Evolutionary conservation across 2,888 invertebrate genomes (phyloP).

Genomic region (Ametastegia equiseti): DNA sequence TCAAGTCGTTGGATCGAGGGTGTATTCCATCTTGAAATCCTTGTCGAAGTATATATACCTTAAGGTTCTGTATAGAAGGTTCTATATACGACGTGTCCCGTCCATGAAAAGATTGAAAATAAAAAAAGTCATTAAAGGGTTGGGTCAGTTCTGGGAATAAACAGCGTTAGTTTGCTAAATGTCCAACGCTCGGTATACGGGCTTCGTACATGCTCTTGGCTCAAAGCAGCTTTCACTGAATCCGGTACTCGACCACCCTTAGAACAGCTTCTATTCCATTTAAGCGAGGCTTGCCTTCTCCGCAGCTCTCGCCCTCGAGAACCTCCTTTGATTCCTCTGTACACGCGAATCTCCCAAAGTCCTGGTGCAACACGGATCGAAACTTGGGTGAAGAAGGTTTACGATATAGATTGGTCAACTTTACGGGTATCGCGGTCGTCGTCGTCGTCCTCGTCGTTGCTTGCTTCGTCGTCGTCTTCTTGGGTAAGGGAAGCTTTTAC

Average conservation of each 20-base stretch:
- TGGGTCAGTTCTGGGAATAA: slow-evolving; percentile 17
- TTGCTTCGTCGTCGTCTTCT: neutral
- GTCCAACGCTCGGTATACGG: neutral
- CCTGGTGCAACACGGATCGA: slow-evolving; percentile 9
- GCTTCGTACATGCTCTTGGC: neutral
- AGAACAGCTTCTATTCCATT: slow-evolving; percentile 38
- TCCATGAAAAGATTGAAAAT: neutral
- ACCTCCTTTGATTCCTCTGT: slow-evolving; percentile 9
- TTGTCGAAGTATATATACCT: neutral
- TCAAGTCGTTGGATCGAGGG: no score
- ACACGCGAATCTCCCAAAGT: slow-evolving; percentile 25
- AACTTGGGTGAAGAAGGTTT: slow-evolving; percentile 31
- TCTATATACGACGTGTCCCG: no score
- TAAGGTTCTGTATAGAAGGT: neutral
- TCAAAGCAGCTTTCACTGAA: slow-evolving; percentile 29
- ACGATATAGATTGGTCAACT: slow-evolving; percentile 47
- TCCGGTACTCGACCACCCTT: slow-evolving; percentile 8
- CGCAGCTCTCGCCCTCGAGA: neutral
- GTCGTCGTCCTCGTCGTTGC: slow-evolving; percentile 4
- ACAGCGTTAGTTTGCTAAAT: slow-evolving; percentile 23
- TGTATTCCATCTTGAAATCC: neutral
- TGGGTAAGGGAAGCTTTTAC: slow-evolving; percentile 39
- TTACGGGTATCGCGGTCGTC: slow-evolving; percentile 30
- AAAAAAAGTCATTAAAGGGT: slow-evolving; percentile 4
- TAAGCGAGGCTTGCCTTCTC: neutral